Evolutionary conservation across 2,888 invertebrate genomes (phyloP).

Genomic region (Drosophila birchii): DNA sequence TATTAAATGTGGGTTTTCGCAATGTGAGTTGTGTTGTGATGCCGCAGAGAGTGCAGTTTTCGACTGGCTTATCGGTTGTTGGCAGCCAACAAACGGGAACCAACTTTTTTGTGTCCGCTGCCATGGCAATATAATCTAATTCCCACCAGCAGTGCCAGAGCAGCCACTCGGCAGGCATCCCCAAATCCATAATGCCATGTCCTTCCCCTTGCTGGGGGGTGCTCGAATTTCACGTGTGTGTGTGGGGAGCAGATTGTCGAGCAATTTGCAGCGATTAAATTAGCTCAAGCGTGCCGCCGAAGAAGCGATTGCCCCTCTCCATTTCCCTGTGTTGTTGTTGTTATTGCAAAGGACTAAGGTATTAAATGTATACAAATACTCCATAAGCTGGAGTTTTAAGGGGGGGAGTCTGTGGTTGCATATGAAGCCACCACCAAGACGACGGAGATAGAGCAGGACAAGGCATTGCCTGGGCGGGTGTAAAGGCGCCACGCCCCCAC

Average conservation of each 20-base stretch:
- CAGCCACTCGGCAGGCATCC: too few relatives aligned
- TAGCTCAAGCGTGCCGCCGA: conserved; percentile 80
- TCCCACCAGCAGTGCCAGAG: conserved; percentile 64
- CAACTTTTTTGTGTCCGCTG: conserved; percentile 26
- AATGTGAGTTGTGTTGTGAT: neutral
- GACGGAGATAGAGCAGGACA: conserved; percentile 7
- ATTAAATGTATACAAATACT: conserved; percentile 46
- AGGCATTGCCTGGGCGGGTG: conserved; percentile 58
- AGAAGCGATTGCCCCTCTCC: conserved; percentile 47
- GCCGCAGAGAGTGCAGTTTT: conserved; percentile 26
- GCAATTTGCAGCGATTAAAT: conserved; percentile 85
- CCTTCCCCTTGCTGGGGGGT: conserved; percentile 1
- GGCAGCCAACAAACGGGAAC: conserved; percentile 55
- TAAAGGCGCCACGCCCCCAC: conserved; percentile 69
- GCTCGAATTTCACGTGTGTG: conserved; percentile 64
- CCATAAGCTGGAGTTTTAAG: conserved; percentile 4
- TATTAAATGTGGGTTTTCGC: neutral
- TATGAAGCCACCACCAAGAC: conserved; percentile 67
- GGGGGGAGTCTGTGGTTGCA: conserved; percentile 76
- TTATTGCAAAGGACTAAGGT: conserved; percentile 42
- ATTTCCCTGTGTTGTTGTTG: conserved; percentile 35
- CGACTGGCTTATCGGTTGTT: conserved; percentile 61
- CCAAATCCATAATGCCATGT: conserved; percentile 12
- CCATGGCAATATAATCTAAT: conserved; percentile 67
- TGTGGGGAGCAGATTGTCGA: conserved; percentile 81